phyloP scores from a whole-genome alignment of 2,113 vertebrate genomes.

The Rhinolophus sinicus region DNA sequence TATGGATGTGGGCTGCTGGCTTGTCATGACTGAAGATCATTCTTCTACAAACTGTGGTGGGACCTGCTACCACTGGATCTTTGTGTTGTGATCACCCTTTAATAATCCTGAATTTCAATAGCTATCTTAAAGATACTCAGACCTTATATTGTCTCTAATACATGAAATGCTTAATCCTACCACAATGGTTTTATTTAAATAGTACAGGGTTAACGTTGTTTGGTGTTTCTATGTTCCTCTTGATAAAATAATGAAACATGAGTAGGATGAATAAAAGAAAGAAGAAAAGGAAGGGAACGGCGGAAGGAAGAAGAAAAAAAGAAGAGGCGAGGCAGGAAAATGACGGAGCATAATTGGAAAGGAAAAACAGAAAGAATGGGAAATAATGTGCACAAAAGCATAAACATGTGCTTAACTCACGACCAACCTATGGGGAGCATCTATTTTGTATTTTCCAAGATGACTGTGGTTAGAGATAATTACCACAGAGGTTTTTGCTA shows the following conservation, averaged over 20 bases:
- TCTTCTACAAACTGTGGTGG: conserved; percentile 3
- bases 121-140: not conserved
- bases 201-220: not conserved
- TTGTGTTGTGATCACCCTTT: not conserved
- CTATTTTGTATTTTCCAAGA: conserved; percentile 59
- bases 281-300: not conserved
- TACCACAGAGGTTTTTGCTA: conserved; percentile 61
- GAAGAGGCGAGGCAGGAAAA: not conserved
- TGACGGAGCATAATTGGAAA: not conserved
- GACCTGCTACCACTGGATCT: not conserved
- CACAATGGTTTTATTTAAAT: not conserved
- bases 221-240: not conserved
- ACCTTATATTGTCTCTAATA: not conserved
- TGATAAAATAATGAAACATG: not conserved
- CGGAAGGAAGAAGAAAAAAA: not conserved
- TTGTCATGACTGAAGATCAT: not conserved
- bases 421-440: conserved; percentile 40
- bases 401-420: conserved; percentile 49
- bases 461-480: conserved; percentile 71
- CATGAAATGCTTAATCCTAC: not conserved
- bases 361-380: not conserved
- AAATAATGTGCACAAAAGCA: conserved; percentile 17
- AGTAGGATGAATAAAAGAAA: not conserved
- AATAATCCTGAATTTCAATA: not conserved
- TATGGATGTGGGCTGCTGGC: not conserved